These are phyloP conservation scores for Poeciliopsis infans DNA, from an alignment of 2,797 vertebrate genomes.

Conservation along the genomic window DNA sequence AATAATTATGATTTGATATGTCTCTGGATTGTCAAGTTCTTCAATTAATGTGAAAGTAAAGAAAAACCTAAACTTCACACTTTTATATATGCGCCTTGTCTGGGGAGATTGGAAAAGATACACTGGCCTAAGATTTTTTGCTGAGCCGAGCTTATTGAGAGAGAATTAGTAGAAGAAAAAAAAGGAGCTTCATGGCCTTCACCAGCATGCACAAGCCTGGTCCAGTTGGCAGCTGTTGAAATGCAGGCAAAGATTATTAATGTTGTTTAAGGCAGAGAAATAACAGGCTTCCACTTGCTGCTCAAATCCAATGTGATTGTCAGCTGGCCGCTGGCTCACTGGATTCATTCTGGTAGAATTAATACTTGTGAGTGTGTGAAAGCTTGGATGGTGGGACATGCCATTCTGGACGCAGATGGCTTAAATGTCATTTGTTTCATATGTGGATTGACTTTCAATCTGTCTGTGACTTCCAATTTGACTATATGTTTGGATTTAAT, in stretches of 20 bases:
- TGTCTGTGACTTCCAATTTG: background rate
- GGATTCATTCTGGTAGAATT: background rate
- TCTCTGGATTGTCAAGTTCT: slow-evolving; percentile 25
- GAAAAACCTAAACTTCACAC: slow-evolving; percentile 51
- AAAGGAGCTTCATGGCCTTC: slow-evolving; percentile 18
- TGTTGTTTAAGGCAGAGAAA: slow-evolving; percentile 57
- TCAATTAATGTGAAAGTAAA: slow-evolving; percentile 13
- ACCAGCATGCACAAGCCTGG: slow-evolving; percentile 47
- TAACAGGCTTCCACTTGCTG: slow-evolving; percentile 62
- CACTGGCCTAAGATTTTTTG: slow-evolving; percentile 40
- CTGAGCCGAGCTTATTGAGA: slow-evolving; percentile 50
- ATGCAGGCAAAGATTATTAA: slow-evolving; percentile 72
- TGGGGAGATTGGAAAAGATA: slow-evolving; percentile 24
- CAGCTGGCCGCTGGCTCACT: slow-evolving; percentile 46
- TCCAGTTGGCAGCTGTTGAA: slow-evolving; percentile 68
- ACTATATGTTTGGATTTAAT: background rate
- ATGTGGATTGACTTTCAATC: background rate
- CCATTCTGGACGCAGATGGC: background rate
- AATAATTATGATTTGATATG: slow-evolving; percentile 8
- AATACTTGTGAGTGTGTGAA: background rate
- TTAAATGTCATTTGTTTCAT: background rate
- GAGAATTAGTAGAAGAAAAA: slow-evolving; percentile 49
- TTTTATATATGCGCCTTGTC: slow-evolving; percentile 22
- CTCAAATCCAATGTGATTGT: slow-evolving; percentile 65
- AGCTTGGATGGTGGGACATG: background rate